These are phyloP conservation scores for Ochotona princeps DNA, from an alignment of 2,113 vertebrate species.

Conservation along the genomic window DNA sequence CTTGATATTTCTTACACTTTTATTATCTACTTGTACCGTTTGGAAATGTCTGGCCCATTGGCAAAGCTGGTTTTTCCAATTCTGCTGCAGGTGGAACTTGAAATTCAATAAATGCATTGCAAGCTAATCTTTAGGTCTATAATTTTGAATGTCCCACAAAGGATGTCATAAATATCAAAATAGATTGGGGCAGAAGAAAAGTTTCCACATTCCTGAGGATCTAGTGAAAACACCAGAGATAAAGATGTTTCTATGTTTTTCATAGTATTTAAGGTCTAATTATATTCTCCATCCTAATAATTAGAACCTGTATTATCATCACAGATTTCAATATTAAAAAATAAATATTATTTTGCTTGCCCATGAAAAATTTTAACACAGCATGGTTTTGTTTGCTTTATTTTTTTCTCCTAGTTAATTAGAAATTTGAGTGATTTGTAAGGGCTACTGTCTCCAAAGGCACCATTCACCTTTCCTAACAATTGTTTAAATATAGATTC, in stretches of 20 bases:
- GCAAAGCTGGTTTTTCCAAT: too few species aligned
- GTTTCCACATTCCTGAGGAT: too few species aligned
- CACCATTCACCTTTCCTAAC: slow-evolving; percentile 20
- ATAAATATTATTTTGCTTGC: neutral
- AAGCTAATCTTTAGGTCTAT: too few species aligned
- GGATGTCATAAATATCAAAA: too few species aligned
- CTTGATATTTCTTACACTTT: neutral
- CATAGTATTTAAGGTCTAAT: neutral
- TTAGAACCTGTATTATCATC: neutral
- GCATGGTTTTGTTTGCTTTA: neutral
- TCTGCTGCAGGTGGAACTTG: too few species aligned
- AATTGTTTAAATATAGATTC: slow-evolving; percentile 45
- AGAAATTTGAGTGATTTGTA: neutral
- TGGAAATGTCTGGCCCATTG: too few species aligned
- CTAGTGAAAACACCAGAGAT: neutral
- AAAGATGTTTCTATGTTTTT: neutral
- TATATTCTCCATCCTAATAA: neutral
- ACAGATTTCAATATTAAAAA: slow-evolving; percentile 1
- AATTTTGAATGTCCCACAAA: too few species aligned
- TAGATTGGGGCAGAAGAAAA: too few species aligned
- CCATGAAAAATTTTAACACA: neutral
- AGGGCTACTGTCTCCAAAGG: neutral
- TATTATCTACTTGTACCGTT: neutral
- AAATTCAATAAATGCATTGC: too few species aligned
- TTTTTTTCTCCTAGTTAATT: slow-evolving; percentile 40